phyloP scores from a whole-genome alignment of 1,140 invertebrate genomes.

The Megalopta genalis region DNA sequence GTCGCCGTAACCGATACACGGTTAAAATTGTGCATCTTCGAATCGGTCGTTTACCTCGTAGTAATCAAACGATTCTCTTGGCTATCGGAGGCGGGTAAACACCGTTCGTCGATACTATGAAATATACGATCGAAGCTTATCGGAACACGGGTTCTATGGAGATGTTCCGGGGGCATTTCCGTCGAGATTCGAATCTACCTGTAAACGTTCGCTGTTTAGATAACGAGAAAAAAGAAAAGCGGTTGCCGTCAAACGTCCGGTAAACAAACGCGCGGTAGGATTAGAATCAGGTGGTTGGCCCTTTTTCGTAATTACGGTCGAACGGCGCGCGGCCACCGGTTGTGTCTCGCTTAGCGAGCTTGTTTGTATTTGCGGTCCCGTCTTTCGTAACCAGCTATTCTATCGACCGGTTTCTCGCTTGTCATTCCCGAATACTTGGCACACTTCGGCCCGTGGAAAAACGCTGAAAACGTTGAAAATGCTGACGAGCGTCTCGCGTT shows the following conservation, averaged over 20 bases:
- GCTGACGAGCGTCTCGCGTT: background rate
- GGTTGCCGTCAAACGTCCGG: background rate
- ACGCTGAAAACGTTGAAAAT: background rate
- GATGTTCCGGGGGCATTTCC: background rate
- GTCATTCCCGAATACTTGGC: constrained; percentile 20
- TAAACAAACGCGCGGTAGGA: background rate
- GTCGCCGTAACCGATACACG: no score
- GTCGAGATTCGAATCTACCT: background rate
- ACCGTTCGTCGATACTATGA: background rate
- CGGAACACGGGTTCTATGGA: background rate
- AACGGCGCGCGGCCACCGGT: background rate
- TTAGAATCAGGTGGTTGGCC: background rate
- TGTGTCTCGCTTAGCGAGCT: background rate
- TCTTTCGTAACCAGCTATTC: constrained; percentile 32
- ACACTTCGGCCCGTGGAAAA: constrained; percentile 15
- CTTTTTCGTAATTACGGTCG: background rate
- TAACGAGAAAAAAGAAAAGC: background rate
- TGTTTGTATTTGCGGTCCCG: constrained; percentile 14
- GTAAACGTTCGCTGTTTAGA: background rate
- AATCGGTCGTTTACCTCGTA: background rate
- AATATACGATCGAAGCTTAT: background rate
- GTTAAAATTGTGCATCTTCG: no score
- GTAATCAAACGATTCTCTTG: background rate
- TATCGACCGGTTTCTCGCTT: constrained; percentile 44
- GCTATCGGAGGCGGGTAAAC: no score